Evolutionary conservation across 2,797 vertebrate genomes (phyloP), one percentile per base, ranked within the genome.

Genomic region (Parauchenoglanis punctatus): DNA sequence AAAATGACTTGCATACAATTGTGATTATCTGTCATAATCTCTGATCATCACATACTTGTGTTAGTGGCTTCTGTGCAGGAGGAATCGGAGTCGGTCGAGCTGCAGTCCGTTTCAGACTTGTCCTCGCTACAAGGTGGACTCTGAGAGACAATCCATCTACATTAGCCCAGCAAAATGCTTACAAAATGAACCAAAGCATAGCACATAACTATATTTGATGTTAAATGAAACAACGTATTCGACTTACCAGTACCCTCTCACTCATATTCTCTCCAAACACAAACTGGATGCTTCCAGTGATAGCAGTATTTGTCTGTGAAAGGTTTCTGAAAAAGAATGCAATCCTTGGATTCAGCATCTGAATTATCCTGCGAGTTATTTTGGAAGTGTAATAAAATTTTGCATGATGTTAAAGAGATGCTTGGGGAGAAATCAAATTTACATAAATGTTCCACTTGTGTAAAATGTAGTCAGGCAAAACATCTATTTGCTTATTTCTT

Each of bases 251-350:
- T 92, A 97, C 96, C 94, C 96, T 95, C 86, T 96, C 96, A 31
- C 95, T 90, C 96, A 97, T 97, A 83, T 97, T 97, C 94, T 97
- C 96, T 92, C 96, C 96, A 93, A 97, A 97, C 70, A 97, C 92
- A 82, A 97, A 97, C 87, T 93, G 92, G 89, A 92, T 87, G 89
- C 75, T 92, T 85, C 80, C 92, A 76, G 85, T 88, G 68, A 91
- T 88, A 59, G 87, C 65, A 68, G 10, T 86, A 56, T 92, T 90
- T 88, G 93, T 90, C 81, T 92, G 91, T 52, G 88, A 87, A 46
- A 91, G 93, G 58, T 49, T 92, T 92, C 96, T 96, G 86, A 56
- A 85, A 52, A 93, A 91, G 7, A 49, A 76, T 46, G 35, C 8
- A 54, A 28, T 73, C 12, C 52, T 54, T 44, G 31, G 56, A 75